A percentile compares a stretch with the other conserved stretches of the same genome.
phyloP scores from a whole-genome alignment of 2,888 invertebrate genomes.

The Drosophila mulleri region DNA sequence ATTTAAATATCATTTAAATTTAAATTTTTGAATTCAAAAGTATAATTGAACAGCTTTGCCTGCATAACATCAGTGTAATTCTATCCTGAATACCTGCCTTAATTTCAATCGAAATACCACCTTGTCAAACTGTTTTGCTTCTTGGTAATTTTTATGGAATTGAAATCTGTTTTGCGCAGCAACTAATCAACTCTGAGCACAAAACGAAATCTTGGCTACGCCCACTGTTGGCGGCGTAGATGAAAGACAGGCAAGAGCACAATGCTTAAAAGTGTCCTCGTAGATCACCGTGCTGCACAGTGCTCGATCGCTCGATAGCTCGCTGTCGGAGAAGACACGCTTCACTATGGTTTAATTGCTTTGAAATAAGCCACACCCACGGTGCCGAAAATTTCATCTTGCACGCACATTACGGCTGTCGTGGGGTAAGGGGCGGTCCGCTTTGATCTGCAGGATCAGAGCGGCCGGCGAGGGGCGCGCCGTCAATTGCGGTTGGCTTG shows the following conservation, averaged over 20 bases:
- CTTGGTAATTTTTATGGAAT: constrained; percentile 9
- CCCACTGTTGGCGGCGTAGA: constrained; percentile 62
- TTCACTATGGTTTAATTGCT: constrained; percentile 76
- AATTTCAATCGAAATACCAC: too few species aligned
- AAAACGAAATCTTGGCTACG: constrained; percentile 49
- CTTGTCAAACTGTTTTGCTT: constrained; percentile 29
- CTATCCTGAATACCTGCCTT: not conserved
- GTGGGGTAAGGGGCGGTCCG: constrained; percentile 34
- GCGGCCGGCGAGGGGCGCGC: constrained; percentile 56
- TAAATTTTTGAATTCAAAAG: too few species aligned
- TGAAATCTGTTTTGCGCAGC: constrained; percentile 32
- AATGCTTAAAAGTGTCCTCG: constrained; percentile 74
- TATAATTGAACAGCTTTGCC: too few species aligned
- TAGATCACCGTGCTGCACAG: constrained; percentile 56
- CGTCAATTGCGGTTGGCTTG: constrained; percentile 75
- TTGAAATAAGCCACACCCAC: constrained; percentile 80
- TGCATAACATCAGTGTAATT: too few species aligned
- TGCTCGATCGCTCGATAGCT: not conserved
- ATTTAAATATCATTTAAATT: not conserved
- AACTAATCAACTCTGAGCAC: constrained; percentile 25
- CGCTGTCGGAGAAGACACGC: constrained; percentile 66
- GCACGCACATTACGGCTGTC: constrained; percentile 70
- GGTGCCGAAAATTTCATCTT: constrained; percentile 73
- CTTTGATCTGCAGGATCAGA: constrained; percentile 68
- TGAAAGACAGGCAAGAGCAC: constrained; percentile 52